Conservation (phyloP, 2,113 vertebrate genomes). For the Hippoglossus stenolepis region DNA sequence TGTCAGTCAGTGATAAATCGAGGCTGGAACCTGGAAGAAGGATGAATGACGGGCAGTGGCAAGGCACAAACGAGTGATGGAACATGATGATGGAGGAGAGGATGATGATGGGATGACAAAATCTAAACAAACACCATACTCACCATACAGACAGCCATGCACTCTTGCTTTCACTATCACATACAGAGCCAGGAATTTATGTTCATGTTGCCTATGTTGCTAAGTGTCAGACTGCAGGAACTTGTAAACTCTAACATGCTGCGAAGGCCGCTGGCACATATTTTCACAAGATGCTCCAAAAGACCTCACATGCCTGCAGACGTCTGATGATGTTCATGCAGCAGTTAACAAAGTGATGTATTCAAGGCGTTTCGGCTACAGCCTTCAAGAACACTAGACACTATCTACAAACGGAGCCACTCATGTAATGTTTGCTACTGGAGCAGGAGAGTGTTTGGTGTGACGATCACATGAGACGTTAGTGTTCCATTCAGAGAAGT, state of each 20-base stretch:
- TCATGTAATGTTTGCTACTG: background rate
- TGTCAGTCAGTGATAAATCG: constrained; percentile 63
- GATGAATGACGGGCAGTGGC: constrained; percentile 32
- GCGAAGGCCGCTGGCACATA: constrained; percentile 5
- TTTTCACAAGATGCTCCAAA: constrained; percentile 26
- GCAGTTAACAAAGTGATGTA: constrained; percentile 12
- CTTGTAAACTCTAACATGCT: constrained; percentile 47
- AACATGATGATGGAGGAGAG: background rate
- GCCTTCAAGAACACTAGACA: constrained; percentile 19
- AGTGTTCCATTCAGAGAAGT: constrained; percentile 3
- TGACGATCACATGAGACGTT: constrained; percentile 3
- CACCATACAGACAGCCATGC: constrained; percentile 44
- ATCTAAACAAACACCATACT: constrained; percentile 41
- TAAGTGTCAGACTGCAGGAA: constrained; percentile 3
- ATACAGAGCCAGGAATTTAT: background rate
- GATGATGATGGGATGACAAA: constrained; percentile 26
- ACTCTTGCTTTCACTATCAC: background rate
- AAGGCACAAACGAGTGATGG: constrained; percentile 8
- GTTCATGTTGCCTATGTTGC: constrained; percentile 9
- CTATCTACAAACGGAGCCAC: constrained; percentile 4
- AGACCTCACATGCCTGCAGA: constrained; percentile 49
- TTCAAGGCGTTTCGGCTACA: constrained; percentile 34
- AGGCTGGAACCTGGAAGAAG: constrained; percentile 51
- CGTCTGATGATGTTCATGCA: constrained; percentile 54
- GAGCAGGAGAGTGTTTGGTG: background rate